Evolutionary conservation across 1,140 invertebrate species (phyloP).

Genomic region (Papilio dardanus): DNA sequence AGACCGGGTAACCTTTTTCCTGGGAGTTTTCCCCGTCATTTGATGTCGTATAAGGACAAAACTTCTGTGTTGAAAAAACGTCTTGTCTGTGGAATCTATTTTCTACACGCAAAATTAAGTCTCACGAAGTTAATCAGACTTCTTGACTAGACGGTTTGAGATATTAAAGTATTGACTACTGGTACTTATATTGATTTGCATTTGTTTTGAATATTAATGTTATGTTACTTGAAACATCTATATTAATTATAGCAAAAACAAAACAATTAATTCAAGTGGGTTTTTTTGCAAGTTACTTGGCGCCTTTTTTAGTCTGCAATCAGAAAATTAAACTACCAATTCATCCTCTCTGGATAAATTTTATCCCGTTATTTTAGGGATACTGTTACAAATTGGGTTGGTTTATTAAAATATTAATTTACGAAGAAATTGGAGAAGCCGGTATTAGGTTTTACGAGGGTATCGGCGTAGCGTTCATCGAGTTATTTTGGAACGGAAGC

Average conservation of each 20-base stretch:
- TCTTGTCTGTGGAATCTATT: neutral
- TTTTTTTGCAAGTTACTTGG: too few species aligned
- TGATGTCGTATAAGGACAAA: constrained; percentile 31
- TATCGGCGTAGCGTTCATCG: neutral
- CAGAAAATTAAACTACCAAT: neutral
- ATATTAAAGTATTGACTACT: neutral
- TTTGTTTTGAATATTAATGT: too few species aligned
- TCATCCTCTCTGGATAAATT: neutral
- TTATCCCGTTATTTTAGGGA: neutral
- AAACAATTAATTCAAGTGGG: too few species aligned
- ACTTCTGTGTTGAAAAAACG: neutral
- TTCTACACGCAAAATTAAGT: neutral
- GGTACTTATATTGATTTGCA: too few species aligned
- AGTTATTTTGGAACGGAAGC: neutral
- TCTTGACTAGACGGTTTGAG: neutral
- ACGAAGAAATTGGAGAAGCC: neutral
- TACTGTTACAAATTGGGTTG: neutral
- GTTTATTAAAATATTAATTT: constrained; percentile 19
- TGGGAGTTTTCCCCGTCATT: constrained; percentile 21
- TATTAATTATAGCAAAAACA: neutral
- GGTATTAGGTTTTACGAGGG: neutral
- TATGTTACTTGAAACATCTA: neutral
- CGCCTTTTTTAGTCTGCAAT: too few species aligned
- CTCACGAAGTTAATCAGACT: neutral
- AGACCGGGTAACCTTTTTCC: constrained; percentile 34